Conservation (phyloP, 2,113 vertebrate species). For the Phylloscopus whistleri region DNA sequence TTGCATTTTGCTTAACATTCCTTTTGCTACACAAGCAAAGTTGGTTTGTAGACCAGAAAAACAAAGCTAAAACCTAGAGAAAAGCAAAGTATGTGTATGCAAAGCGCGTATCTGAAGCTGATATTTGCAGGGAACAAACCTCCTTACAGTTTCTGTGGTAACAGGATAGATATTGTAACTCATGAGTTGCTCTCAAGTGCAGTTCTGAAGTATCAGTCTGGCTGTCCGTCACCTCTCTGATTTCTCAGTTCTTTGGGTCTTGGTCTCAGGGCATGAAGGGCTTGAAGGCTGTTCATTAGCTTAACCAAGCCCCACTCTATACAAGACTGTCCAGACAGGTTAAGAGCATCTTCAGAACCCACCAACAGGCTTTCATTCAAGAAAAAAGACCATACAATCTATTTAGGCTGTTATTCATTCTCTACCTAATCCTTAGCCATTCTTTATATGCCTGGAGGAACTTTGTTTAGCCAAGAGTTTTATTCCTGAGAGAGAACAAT, state of each 20-base stretch:
- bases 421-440: background rate
- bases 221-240: background rate
- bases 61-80: background rate
- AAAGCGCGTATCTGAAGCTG: background rate
- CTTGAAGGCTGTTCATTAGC: background rate
- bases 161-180: background rate
- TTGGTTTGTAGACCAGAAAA: background rate
- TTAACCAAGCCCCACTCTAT: background rate
- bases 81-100: background rate
- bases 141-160: background rate
- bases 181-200: background rate
- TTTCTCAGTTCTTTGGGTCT: background rate
- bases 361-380: background rate
- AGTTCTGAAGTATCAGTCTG: background rate
- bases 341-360: background rate
- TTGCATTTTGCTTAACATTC: background rate
- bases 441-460: background rate
- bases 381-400: background rate
- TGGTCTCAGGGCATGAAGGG: background rate
- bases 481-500: background rate
- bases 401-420: background rate
- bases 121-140: background rate
- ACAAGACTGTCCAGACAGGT: background rate
- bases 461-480: background rate
- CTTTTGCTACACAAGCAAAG: background rate